phyloP scores from a whole-genome alignment of 2,797 vertebrate genomes.

The Dendrocincla tyrannina region DNA sequence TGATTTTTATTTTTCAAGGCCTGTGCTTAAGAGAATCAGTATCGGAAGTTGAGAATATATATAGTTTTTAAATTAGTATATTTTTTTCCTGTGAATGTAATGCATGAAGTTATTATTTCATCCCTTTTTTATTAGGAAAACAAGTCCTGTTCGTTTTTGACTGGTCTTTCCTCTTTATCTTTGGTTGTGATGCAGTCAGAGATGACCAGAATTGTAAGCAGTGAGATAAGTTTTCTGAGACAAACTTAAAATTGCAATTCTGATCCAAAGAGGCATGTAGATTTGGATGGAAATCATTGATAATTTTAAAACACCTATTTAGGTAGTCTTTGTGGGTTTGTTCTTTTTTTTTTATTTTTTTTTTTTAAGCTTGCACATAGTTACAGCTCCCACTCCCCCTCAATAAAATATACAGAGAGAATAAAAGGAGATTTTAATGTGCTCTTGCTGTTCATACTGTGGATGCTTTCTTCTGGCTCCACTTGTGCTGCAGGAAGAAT shows the following conservation, averaged over 20 bases:
- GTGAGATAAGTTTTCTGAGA: neutral
- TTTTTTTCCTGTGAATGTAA: neutral
- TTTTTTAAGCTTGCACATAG: neutral
- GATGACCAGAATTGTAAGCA: constrained; percentile 7
- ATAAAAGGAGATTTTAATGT: neutral
- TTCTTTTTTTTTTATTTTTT: neutral
- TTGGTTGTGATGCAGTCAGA: neutral
- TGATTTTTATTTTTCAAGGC: neutral
- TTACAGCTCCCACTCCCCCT: rapidly evolving
- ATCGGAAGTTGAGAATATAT: neutral
- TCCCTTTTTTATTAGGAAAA: neutral
- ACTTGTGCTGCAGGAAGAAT: neutral
- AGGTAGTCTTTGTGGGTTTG: neutral
- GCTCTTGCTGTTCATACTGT: neutral
- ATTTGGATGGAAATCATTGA: neutral
- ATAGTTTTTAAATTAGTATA: neutral
- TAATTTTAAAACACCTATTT: neutral
- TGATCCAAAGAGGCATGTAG: neutral
- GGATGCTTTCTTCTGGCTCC: neutral
- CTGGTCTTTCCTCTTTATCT: neutral
- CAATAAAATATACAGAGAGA: neutral
- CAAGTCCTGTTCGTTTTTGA: neutral
- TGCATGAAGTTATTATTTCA: neutral
- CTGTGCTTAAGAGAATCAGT: neutral
- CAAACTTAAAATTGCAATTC: neutral